Conservation (phyloP, 1,140 invertebrate species). For the Heliconius hewitsoni region DNA sequence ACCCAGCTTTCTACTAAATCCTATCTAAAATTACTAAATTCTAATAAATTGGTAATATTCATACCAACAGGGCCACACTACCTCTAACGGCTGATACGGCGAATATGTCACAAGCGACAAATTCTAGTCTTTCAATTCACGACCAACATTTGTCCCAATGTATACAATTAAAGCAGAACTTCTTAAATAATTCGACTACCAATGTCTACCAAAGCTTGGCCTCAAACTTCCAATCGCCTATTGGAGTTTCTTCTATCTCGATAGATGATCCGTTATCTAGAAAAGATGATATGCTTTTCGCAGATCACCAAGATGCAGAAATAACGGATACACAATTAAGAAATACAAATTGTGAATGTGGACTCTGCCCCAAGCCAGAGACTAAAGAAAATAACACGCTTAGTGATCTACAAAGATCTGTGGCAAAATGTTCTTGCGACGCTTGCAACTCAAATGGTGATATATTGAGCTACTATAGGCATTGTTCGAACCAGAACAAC, state of each 20-base stretch:
- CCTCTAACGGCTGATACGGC: slow-evolving; percentile 86
- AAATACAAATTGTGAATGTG: slow-evolving; percentile 74
- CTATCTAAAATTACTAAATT: background rate
- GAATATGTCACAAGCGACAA: slow-evolving; percentile 79
- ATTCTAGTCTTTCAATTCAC: slow-evolving; percentile 67
- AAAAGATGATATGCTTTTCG: slow-evolving; percentile 73
- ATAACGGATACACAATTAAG: slow-evolving; percentile 49
- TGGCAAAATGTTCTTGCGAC: slow-evolving; percentile 73
- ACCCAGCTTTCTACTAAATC: slow-evolving; percentile 38
- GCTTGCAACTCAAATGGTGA: slow-evolving; percentile 73
- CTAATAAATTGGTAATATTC: slow-evolving; percentile 18
- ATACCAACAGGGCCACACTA: slow-evolving; percentile 85
- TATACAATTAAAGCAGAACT: slow-evolving; percentile 78
- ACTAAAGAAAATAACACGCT: slow-evolving; percentile 61
- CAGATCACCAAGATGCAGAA: slow-evolving; percentile 69
- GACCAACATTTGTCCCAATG: slow-evolving; percentile 83
- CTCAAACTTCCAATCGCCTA: slow-evolving; percentile 60
- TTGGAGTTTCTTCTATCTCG: slow-evolving; percentile 62
- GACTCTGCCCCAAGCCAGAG: slow-evolving; percentile 69
- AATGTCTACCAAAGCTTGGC: slow-evolving; percentile 72
- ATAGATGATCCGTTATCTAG: slow-evolving; percentile 69
- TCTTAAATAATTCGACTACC: slow-evolving; percentile 69
- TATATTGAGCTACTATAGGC: slow-evolving; percentile 67
- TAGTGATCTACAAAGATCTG: slow-evolving; percentile 76
- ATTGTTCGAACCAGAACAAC: slow-evolving; percentile 65